Evolutionary conservation across 2,113 vertebrate species (phyloP).

Genomic region (Dendropsophus ebraccatus): DNA sequence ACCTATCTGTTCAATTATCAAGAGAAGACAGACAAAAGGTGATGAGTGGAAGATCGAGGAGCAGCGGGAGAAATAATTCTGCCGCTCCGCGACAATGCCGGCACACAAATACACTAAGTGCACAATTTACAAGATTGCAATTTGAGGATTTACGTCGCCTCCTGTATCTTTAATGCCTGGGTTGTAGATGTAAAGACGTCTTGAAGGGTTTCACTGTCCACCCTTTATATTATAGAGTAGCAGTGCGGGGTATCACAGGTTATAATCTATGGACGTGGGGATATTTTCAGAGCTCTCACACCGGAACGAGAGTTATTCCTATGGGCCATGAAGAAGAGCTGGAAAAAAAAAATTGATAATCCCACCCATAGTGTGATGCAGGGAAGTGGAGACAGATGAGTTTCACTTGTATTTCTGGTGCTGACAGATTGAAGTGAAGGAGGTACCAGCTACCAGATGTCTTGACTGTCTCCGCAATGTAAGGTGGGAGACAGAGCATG

Average conservation of each 20-base stretch:
- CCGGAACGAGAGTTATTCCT: background rate
- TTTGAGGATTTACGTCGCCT: background rate
- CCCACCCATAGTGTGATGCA: slow-evolving; percentile 47
- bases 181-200: background rate
- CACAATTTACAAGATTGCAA: background rate
- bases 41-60: background rate
- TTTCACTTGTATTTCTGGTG: background rate
- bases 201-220: background rate
- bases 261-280: background rate
- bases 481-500: background rate
- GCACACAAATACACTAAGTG: background rate
- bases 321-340: background rate
- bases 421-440: background rate
- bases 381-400: slow-evolving; percentile 5
- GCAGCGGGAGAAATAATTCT: background rate
- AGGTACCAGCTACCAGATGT: background rate
- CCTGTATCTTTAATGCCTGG: background rate
- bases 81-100: background rate
- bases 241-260: background rate
- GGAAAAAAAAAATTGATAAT: slow-evolving; percentile 11
- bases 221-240: background rate
- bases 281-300: background rate
- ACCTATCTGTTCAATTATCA: background rate
- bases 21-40: background rate
- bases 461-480: background rate